A percentile compares a stretch with the other conserved stretches of the same genome.
Evolutionary conservation across 2,113 vertebrate genomes (phyloP).

Genomic region (Tachysurus fulvidraco): DNA sequence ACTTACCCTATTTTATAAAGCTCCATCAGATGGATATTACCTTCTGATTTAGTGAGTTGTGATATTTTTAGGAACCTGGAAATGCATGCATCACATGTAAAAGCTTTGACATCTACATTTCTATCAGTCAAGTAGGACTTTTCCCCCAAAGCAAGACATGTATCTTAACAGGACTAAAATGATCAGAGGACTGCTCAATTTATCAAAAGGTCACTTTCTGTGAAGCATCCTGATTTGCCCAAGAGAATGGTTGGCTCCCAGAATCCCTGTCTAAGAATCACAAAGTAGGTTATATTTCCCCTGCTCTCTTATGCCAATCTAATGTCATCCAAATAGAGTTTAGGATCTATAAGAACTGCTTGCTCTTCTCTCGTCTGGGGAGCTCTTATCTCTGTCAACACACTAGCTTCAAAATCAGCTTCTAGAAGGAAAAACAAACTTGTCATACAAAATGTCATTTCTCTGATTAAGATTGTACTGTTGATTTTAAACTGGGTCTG

Average conservation of each 20-base stretch:
- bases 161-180: neutral
- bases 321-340: neutral
- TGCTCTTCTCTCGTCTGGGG: neutral
- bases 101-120: neutral
- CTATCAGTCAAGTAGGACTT: neutral
- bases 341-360: neutral
- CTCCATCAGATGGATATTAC: neutral
- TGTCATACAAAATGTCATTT: neutral
- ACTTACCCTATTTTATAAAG: neutral
- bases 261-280: neutral
- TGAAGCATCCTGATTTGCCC: constrained; percentile 86
- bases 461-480: neutral
- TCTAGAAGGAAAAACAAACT: neutral
- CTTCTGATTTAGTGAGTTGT: neutral
- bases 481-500: neutral
- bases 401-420: neutral
- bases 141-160: neutral
- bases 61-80: neutral
- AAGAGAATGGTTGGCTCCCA: constrained; percentile 82
- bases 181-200: neutral
- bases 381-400: neutral
- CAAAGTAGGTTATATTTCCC: neutral
- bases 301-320: neutral
- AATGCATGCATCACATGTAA: neutral
- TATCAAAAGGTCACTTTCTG: constrained; percentile 81